A percentile compares a stretch with the other conserved stretches of the same genome.
Evolutionary conservation across 2,113 vertebrate species (phyloP).

Genomic region (Thymallus thymallus): DNA sequence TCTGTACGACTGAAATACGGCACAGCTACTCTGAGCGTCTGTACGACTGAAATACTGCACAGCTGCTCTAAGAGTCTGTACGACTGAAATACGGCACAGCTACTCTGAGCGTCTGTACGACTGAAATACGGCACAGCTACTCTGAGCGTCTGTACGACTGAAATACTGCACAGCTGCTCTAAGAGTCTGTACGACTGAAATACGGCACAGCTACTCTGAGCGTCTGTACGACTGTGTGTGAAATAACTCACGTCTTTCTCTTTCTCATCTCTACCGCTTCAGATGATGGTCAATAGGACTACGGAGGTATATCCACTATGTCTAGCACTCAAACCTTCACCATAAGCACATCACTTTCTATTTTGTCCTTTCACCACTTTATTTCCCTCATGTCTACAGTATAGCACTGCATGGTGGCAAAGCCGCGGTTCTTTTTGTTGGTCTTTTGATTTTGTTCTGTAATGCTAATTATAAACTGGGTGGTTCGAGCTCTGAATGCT

Average conservation of each 20-base stretch:
- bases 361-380: conserved; percentile 6
- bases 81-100: neutral
- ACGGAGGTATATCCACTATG: conserved; percentile 88
- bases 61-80: conserved; percentile 25
- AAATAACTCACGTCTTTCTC: conserved; percentile 56
- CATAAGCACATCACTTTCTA: conserved; percentile 15
- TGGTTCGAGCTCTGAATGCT: neutral
- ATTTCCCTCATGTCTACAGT: conserved; percentile 7
- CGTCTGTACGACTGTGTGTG: conserved; percentile 20
- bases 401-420: conserved; percentile 38
- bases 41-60: no score
- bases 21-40: neutral
- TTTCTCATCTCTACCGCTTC: conserved; percentile 73
- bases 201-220: conserved; percentile 11
- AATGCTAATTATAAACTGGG: neutral
- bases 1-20: conserved; percentile 11
- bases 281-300: conserved; percentile 99
- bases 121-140: no score
- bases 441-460: conserved; percentile 3
- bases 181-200: conserved; percentile 13
- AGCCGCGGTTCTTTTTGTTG: neutral
- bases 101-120: no score
- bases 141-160: conserved; percentile 24
- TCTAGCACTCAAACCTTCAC: conserved; percentile 37
- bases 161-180: neutral